These are phyloP conservation scores for Sparus aurata DNA, from an alignment of 2,797 vertebrate genomes.

Conservation along the genomic window DNA sequence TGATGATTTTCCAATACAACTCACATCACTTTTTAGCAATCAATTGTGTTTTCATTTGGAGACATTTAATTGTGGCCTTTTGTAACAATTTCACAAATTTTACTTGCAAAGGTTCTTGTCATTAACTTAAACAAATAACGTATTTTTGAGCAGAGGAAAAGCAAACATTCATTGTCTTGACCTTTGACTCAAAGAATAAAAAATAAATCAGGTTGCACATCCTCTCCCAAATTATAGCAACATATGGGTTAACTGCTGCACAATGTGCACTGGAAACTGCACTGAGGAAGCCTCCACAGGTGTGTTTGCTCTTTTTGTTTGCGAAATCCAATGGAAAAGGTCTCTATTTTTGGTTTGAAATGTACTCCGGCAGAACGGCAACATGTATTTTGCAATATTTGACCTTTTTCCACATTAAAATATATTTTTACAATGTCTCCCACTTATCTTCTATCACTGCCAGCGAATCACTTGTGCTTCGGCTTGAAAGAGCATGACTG, in stretches of 20 bases:
- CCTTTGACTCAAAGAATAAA: background rate
- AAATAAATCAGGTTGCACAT: background rate
- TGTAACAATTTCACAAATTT: background rate
- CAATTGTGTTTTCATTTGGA: background rate
- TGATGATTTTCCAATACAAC: conserved; percentile 4
- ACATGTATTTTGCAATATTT: background rate
- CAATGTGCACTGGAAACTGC: background rate
- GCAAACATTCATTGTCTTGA: background rate
- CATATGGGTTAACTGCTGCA: background rate
- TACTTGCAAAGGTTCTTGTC: background rate
- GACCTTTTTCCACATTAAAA: background rate
- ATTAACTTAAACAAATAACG: background rate
- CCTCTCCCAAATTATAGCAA: background rate
- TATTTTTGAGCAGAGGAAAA: background rate
- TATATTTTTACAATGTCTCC: background rate
- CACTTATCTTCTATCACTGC: conserved; percentile 5
- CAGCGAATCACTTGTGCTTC: background rate
- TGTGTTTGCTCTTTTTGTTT: conserved; percentile 4
- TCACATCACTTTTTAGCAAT: background rate
- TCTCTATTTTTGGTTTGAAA: background rate
- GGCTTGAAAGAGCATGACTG: background rate
- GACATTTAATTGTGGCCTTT: background rate
- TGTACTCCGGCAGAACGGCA: background rate
- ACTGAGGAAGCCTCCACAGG: background rate
- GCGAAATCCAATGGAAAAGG: background rate